Evolutionary conservation across 2,888 invertebrate genomes (phyloP), one percentile per base, ranked within the genome.

Genomic region (Amblyjoppa proteus): DNA sequence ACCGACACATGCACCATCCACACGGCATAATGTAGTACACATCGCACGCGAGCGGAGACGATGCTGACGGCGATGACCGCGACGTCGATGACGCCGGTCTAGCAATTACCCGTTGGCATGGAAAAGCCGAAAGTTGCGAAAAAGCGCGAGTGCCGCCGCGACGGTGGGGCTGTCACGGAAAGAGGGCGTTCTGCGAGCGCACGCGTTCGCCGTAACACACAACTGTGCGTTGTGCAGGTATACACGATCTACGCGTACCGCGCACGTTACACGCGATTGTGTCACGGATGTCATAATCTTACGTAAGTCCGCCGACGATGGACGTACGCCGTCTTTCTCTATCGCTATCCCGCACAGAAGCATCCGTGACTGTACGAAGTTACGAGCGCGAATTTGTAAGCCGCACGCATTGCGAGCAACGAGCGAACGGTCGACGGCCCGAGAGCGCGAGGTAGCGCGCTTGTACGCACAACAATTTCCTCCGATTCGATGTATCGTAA

Each of bases 211-310:
- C 9, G 25, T 1, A 68, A 20, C 41, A 20, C 20, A 41, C 25
- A 45, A 25, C 25, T 2, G 68, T 28, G 28, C 28, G 61, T 11
- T 2, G 20, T 20, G 25, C 28, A 45, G 11, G 11, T 69, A 34
- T 16, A 16, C 16, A 13, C 41, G 20, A n/a, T 61, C 20, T 34
- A 58, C 74, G 61, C 71, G 56, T 70, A 73, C 74, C 58, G 25
- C 31, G 20, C 38, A 49, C 58, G 73, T 71, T 79, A 85, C 85
- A 71, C 82, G 53, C 90, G 91, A 92, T 92, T 92, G 93, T 92
- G 92, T 92, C 92, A 92, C 89, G 90, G 92, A 93, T 93, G 93
- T 93, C 92, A 93, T 93, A 93, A 93, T 92, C 90, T 93, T 92
- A 90, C 91, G 91, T 92, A 93, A 93, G 90, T 89, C 89, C 61